Evolutionary conservation across 2,888 invertebrate genomes (phyloP).

Genomic region (Drosophila cognata): DNA sequence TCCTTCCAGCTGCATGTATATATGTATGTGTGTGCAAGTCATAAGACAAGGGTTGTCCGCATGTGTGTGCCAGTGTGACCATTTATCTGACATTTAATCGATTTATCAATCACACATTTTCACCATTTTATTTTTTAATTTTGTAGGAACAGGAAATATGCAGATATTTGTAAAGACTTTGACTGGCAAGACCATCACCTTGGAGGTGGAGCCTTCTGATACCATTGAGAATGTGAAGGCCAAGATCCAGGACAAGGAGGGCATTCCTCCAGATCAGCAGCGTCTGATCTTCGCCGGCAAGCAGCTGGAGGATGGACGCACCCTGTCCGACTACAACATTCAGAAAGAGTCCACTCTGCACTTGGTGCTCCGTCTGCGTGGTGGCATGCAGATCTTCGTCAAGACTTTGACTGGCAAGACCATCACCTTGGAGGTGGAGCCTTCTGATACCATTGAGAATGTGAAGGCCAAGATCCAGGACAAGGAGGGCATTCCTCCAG

Average conservation of each 20-base stretch:
- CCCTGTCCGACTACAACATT: constrained; percentile 44
- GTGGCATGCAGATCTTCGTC: constrained; percentile 50
- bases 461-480: constrained; percentile 54
- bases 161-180: constrained; percentile 46
- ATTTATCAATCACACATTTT: constrained; percentile 13
- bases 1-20: background rate
- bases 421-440: constrained; percentile 52
- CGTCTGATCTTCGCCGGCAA: constrained; percentile 47
- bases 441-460: constrained; percentile 49
- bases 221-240: constrained; percentile 37
- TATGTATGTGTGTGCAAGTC: background rate
- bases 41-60: background rate
- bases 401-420: constrained; percentile 55
- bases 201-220: constrained; percentile 47
- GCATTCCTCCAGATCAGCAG: constrained; percentile 51
- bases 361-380: constrained; percentile 59
- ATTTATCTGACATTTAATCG: constrained; percentile 3
- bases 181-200: constrained; percentile 53
- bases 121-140: background rate
- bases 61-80: background rate
- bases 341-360: constrained; percentile 62
- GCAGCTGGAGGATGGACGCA: constrained; percentile 10
- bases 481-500: constrained; percentile 67
- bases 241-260: constrained; percentile 50
- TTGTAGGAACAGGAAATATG: constrained; percentile 47